Evolutionary conservation across 1,140 invertebrate genomes (phyloP).

Genomic region (Harpegnathos saltator): DNA sequence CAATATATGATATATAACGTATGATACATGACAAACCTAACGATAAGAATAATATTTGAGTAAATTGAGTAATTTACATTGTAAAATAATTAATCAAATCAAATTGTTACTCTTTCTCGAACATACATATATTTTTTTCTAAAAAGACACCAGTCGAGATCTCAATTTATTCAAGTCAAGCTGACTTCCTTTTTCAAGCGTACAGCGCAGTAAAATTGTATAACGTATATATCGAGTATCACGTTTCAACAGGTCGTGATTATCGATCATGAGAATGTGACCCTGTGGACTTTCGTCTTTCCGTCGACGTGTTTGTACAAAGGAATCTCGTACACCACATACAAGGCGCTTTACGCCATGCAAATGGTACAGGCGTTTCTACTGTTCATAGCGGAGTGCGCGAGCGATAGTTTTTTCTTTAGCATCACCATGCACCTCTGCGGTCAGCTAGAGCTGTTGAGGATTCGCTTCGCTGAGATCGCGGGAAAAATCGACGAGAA

Average conservation of each 20-base stretch:
- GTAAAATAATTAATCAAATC: no score
- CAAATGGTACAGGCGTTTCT: constrained; percentile 20
- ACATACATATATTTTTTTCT: no score
- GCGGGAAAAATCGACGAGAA: not conserved
- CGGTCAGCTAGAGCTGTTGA: constrained; percentile 62
- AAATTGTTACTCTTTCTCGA: no score
- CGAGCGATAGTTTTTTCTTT: constrained; percentile 67
- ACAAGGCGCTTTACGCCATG: constrained; percentile 5
- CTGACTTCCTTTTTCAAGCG: not conserved
- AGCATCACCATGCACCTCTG: constrained; percentile 58
- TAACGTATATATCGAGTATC: not conserved
- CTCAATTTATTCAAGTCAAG: not conserved
- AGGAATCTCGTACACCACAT: constrained; percentile 24
- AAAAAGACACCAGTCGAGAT: not conserved
- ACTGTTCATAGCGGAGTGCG: not conserved
- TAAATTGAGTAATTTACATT: no score
- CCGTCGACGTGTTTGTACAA: constrained; percentile 12
- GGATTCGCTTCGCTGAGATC: constrained; percentile 17
- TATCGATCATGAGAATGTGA: constrained; percentile 5
- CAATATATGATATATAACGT: no score
- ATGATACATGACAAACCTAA: no score
- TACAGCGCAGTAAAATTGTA: not conserved
- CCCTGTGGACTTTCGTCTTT: constrained; percentile 25
- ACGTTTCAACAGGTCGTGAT: constrained; percentile 25
- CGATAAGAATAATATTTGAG: no score